Base-by-base conservation (phyloP, 2,888 invertebrate genomes). In the Deroplatys truncata region DNA sequence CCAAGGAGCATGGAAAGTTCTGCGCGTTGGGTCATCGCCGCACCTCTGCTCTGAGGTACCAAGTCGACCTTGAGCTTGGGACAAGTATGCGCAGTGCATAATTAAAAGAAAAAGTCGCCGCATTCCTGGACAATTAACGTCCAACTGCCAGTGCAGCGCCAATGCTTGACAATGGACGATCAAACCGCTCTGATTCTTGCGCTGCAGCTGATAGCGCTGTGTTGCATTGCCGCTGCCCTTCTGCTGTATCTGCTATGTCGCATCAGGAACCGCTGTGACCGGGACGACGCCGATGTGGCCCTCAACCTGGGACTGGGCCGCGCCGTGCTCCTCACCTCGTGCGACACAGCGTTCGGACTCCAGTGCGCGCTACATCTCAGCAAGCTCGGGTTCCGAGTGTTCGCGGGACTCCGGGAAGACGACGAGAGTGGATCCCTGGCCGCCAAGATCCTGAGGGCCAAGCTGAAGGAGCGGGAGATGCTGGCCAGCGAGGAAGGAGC, bases 201-300 rank as follows among this genome's bases (percentile, higher is more conserved):
- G 92, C 95, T 97, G 92, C 97, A 97, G 93, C 94, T 97, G 92
- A 95, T 97, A 91, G 97, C 97, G 43, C 94, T 97, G 87, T 97
- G 97, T 94, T 97, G 97, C 90, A 97, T 97, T 92, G 97, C 97
- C 84, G 97, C 97, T n/a, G 97, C 97, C 56, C 94, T 97, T 91
- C 94, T 97, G 91, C 94, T 97, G 91, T 97, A 97, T 92, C 94
- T 97, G 91, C 94, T 97, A 91, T 95, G 97, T 93, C 90, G 90
- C 43, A 90, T 90, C n/a, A 89, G 88, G 87, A 90, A 83, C 88
- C 84, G 90, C 10, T 85, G 89, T 28, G 89, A 56, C 56, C 49
- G 28, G 28, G 86, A 56, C 43, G 87, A 87, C 82, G 82, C 87
- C 31, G 87, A 87, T n/a, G 83, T 87, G 28, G 72, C 82, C 28